Evolutionary conservation across 2,797 vertebrate genomes (phyloP).

Genomic region (Sarcophilus harrisii): DNA sequence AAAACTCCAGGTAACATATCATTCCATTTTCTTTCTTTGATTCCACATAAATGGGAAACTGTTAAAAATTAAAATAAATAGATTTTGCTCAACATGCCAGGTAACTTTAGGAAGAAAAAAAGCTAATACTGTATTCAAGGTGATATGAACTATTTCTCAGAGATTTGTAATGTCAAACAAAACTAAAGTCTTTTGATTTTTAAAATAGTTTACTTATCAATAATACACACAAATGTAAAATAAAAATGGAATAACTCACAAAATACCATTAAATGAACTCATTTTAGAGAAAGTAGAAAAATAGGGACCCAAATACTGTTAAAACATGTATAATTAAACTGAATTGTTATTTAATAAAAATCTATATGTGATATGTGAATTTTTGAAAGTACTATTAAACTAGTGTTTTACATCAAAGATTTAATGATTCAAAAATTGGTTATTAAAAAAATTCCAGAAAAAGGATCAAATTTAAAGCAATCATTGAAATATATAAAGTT

Average conservation of each 20-base stretch:
- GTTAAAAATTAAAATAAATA: no score
- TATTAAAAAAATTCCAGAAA: background rate
- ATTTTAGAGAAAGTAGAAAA: background rate
- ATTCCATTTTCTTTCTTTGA: no score
- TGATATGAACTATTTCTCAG: no score
- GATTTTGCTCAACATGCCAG: no score
- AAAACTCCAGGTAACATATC: no score
- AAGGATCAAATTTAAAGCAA: background rate
- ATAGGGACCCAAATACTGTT: background rate
- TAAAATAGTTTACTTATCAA: background rate
- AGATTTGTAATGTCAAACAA: no score
- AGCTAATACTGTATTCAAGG: no score
- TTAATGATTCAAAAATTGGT: background rate
- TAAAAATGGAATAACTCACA: background rate
- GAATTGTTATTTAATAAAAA: background rate
- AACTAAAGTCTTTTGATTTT: slow-evolving; percentile 5
- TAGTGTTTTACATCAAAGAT: background rate
- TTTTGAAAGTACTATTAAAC: background rate
- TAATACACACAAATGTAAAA: background rate
- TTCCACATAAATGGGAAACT: no score
- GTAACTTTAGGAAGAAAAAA: no score
- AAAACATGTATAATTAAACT: background rate
- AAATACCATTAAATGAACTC: background rate
- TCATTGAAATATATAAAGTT: background rate
- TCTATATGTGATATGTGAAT: no score